A percentile compares a stretch with the other conserved stretches of the same genome.
These are phyloP conservation scores for Solen grandis DNA, from an alignment of 1,140 invertebrate species.

Conservation along the genomic window DNA sequence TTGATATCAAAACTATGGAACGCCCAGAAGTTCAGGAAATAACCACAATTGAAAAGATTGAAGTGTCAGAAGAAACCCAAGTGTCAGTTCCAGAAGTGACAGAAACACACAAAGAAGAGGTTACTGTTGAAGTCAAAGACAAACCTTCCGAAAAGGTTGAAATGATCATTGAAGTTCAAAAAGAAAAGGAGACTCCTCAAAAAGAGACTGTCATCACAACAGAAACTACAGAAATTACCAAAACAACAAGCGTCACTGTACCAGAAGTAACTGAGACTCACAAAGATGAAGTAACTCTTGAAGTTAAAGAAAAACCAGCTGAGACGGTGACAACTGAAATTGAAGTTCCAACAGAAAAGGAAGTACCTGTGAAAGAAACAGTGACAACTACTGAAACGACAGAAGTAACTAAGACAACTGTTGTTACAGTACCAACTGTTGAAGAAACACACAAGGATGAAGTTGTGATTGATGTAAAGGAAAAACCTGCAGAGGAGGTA, in stretches of 20 bases:
- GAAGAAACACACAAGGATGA: constrained; percentile 53
- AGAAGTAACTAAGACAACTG: constrained; percentile 35
- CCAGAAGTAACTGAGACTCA: background rate
- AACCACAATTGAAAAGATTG: constrained; percentile 47
- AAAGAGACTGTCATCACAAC: constrained; percentile 52
- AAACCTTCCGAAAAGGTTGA: constrained; percentile 44
- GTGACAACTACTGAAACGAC: constrained; percentile 46
- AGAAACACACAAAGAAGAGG: constrained; percentile 62
- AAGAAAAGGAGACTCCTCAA: constrained; percentile 45
- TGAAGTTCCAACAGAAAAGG: background rate
- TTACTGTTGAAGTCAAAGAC: constrained; percentile 66
- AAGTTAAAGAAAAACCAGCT: constrained; percentile 41
- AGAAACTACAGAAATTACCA: constrained; percentile 43
- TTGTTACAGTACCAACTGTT: constrained; percentile 46
- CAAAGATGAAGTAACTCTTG: constrained; percentile 19
- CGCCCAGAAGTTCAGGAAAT: constrained; percentile 36
- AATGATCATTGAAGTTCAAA: constrained; percentile 36
- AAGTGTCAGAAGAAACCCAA: constrained; percentile 28
- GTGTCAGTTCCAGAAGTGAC: constrained; percentile 32
- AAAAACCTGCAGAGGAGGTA: constrained; percentile 47
- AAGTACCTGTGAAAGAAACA: background rate
- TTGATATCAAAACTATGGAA: constrained; percentile 30
- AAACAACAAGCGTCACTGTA: background rate
- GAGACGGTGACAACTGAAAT: constrained; percentile 37
- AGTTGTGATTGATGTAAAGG: constrained; percentile 31